These are phyloP conservation scores for Sebastes minor DNA, from an alignment of 2,797 vertebrate species.

Conservation along the genomic window DNA sequence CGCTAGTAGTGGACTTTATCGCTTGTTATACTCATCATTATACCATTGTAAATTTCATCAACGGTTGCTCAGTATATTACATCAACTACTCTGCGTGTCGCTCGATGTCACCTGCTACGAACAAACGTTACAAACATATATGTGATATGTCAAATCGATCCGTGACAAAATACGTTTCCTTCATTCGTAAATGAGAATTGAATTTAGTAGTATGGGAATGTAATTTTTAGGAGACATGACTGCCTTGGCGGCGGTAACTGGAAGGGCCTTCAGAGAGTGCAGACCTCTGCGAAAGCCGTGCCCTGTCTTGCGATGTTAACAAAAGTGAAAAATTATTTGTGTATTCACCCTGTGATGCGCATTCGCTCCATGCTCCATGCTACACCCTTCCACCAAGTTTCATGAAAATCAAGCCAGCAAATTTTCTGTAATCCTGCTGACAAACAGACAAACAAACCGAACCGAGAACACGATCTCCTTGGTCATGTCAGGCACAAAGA, in stretches of 20 bases:
- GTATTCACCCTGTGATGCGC: background rate
- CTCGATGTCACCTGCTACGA: too few species aligned
- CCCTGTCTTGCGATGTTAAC: background rate
- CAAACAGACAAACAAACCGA: background rate
- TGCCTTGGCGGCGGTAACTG: background rate
- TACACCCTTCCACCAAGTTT: background rate
- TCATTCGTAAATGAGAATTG: too few species aligned
- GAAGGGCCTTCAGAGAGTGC: background rate
- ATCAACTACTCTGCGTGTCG: too few species aligned
- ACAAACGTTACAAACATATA: rapidly evolving
- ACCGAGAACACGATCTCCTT: background rate
- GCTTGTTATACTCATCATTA: too few species aligned
- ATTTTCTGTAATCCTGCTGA: background rate
- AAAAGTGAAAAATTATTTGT: background rate
- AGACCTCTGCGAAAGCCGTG: background rate
- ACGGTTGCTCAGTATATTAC: too few species aligned
- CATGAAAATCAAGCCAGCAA: background rate
- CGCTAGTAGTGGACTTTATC: too few species aligned
- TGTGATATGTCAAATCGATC: too few species aligned
- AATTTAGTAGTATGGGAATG: rapidly evolving
- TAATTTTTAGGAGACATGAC: rapidly evolving
- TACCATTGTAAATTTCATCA: too few species aligned
- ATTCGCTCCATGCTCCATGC: background rate
- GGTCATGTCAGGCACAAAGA: background rate
- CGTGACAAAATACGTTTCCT: too few species aligned